phyloP scores from a whole-genome alignment of 2,113 vertebrate species.

The Phyllopteryx taeniolatus region DNA sequence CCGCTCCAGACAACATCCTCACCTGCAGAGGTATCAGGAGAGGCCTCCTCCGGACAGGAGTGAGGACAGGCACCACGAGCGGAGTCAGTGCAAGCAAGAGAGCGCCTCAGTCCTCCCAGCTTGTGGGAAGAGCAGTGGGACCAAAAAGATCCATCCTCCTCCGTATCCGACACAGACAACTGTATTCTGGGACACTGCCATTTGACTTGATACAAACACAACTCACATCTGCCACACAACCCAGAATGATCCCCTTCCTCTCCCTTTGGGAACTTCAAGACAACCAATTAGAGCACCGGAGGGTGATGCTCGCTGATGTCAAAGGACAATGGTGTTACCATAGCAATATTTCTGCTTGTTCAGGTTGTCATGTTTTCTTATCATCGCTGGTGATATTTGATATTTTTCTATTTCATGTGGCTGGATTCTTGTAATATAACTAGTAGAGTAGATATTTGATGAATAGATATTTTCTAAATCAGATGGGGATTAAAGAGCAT shows the following conservation, averaged over 20 bases:
- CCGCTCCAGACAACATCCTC: constrained; percentile 87
- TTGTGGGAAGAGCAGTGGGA: constrained; percentile 85
- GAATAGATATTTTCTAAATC: constrained; percentile 80
- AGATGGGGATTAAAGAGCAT: constrained; percentile 67
- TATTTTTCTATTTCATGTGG: constrained; percentile 81
- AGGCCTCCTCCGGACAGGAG: constrained; percentile 48
- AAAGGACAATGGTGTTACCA: constrained; percentile 70
- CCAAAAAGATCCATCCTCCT: constrained; percentile 90
- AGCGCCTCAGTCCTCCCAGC: constrained; percentile 81
- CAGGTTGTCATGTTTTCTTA: constrained; percentile 78
- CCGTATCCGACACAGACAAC: constrained; percentile 91
- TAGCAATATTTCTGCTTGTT: constrained; percentile 78
- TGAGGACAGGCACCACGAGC: constrained; percentile 54
- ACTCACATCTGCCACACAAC: constrained; percentile 42
- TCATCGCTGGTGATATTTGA: constrained; percentile 76
- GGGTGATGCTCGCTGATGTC: constrained; percentile 59
- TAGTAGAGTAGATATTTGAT: constrained; percentile 78
- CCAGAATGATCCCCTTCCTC: constrained; percentile 40
- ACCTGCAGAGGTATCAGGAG: constrained; percentile 74
- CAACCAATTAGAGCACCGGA: constrained; percentile 44
- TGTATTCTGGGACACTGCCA: constrained; percentile 97
- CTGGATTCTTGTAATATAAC: constrained; percentile 74
- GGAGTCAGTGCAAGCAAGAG: constrained; percentile 84
- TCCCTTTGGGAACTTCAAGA: constrained; percentile 22
- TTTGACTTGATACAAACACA: constrained; percentile 73